phyloP scores from a whole-genome alignment of 2,888 invertebrate genomes.

The Thymelicus lineola region DNA sequence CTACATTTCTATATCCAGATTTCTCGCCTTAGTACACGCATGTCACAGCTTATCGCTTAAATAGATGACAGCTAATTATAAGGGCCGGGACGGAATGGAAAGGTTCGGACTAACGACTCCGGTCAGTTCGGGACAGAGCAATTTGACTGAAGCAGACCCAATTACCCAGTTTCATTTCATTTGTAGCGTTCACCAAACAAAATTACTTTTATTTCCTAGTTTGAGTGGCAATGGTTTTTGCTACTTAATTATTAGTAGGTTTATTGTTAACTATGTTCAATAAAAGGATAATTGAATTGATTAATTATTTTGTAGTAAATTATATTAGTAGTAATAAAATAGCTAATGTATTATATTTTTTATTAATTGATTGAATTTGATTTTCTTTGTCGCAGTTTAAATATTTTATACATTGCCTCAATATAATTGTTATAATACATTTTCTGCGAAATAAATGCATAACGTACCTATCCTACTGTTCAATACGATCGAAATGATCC shows the following conservation, averaged over 20 bases:
- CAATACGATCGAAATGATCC: neutral
- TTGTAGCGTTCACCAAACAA: slow-evolving; percentile 44
- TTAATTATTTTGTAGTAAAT: too few species aligned
- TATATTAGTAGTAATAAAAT: too few species aligned
- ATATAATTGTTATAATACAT: neutral
- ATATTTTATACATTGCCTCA: too few species aligned
- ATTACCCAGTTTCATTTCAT: slow-evolving; percentile 61
- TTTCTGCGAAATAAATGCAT: neutral
- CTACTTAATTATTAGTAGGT: neutral
- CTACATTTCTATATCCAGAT: neutral
- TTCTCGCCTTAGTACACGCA: slow-evolving; percentile 2
- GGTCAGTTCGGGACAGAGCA: slow-evolving; percentile 52
- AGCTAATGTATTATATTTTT: too few species aligned
- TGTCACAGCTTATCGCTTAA: slow-evolving; percentile 28
- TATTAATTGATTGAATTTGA: too few species aligned
- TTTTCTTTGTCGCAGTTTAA: too few species aligned
- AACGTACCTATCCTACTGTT: neutral
- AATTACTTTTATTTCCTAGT: slow-evolving; percentile 39
- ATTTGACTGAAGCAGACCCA: slow-evolving; percentile 61
- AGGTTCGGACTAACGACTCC: slow-evolving; percentile 54
- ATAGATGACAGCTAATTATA: slow-evolving; percentile 36
- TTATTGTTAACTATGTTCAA: too few species aligned
- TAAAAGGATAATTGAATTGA: too few species aligned
- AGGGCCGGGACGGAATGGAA: slow-evolving; percentile 34
- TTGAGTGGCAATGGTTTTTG: slow-evolving; percentile 26